Percentiles rank a stretch among this genome's conserved stretches.
Evolutionary conservation across 2,888 invertebrate genomes (phyloP).

Genomic region (Julus scandinavius): DNA sequence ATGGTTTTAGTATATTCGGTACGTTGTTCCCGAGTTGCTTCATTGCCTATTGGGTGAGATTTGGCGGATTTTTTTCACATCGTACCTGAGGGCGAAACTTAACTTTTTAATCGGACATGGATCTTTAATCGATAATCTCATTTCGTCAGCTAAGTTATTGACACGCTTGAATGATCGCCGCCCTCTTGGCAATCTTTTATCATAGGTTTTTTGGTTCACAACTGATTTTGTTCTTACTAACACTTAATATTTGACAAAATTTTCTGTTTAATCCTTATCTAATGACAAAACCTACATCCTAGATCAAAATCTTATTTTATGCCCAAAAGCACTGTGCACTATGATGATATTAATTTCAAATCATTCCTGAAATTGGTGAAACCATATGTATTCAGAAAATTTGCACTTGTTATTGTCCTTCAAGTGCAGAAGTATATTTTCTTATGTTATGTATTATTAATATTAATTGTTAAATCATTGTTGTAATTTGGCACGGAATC

Average conservation of each 20-base stretch:
- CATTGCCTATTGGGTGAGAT: neutral
- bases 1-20: conserved; percentile 12
- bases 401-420: neutral
- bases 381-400: neutral
- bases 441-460: neutral
- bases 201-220: neutral
- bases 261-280: neutral
- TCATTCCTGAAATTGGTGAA: conserved; percentile 6
- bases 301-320: neutral
- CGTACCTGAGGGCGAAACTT: neutral
- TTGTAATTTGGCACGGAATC: neutral
- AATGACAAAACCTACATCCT: neutral
- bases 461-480: conserved; percentile 16
- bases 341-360: neutral
- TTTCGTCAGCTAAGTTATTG: neutral
- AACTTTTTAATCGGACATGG: conserved; percentile 3
- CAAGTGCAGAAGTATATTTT: neutral
- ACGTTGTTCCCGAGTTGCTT: neutral
- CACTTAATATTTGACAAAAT: neutral
- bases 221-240: neutral
- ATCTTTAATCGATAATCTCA: neutral
- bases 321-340: neutral
- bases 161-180: neutral
- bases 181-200: neutral
- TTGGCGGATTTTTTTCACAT: neutral